Conservation (phyloP, 2,888 invertebrate species). For the Trichacis sp. region DNA sequence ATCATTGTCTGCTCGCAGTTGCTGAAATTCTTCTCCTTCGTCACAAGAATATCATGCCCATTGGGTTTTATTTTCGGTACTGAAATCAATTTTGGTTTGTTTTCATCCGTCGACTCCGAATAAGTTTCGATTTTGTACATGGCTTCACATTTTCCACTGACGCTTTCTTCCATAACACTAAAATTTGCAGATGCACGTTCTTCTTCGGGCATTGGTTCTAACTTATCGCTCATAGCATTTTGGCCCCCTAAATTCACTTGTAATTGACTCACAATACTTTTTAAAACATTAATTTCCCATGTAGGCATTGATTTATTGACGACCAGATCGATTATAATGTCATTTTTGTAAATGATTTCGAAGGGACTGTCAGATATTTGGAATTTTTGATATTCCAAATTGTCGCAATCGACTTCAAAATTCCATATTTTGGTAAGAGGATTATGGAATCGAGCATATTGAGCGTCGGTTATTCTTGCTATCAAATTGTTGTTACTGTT, state of each 20-base stretch:
- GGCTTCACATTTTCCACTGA: constrained; percentile 77
- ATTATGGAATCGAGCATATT: constrained; percentile 72
- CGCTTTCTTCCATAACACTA: constrained; percentile 79
- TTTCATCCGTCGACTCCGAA: constrained; percentile 72
- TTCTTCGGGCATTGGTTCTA: constrained; percentile 57
- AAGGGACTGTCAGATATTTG: constrained; percentile 73
- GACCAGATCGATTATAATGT: constrained; percentile 73
- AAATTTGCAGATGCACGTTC: constrained; percentile 73
- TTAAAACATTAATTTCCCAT: constrained; percentile 78
- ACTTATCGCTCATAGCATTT: constrained; percentile 69
- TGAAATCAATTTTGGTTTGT: constrained; percentile 72
- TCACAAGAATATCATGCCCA: constrained; percentile 73
- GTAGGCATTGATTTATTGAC: constrained; percentile 75
- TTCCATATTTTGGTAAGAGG: constrained; percentile 71
- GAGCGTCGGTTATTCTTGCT: constrained; percentile 70
- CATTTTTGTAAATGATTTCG: constrained; percentile 73
- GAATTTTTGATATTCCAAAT: constrained; percentile 72
- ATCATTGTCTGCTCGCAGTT: constrained; percentile 75
- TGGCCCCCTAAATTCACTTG: constrained; percentile 77
- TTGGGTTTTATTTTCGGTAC: constrained; percentile 67
- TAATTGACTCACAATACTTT: constrained; percentile 77
- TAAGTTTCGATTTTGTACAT: constrained; percentile 77
- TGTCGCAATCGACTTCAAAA: constrained; percentile 68
- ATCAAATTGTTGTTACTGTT: constrained; percentile 69
- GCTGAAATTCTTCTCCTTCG: constrained; percentile 77